A percentile compares a stretch with the other conserved stretches of the same genome.
Evolutionary conservation across 2,797 vertebrate genomes (phyloP).

Genomic region (Rhadinocentrus ornatus): DNA sequence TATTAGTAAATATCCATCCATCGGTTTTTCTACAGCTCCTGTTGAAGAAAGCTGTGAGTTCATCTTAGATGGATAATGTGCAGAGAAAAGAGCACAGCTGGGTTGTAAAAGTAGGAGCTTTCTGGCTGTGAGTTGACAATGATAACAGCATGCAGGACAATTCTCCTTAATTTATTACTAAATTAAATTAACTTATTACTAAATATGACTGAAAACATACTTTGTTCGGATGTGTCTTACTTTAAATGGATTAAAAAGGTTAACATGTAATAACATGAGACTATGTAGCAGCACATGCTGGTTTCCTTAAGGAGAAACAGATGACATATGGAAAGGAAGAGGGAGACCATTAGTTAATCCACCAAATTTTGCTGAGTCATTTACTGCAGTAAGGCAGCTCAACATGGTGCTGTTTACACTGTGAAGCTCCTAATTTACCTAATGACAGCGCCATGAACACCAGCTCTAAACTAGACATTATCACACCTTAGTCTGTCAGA

Average conservation of each 20-base stretch:
- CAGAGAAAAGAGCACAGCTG: not conserved
- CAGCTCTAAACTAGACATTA: conserved; percentile 62
- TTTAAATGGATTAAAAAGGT: not conserved
- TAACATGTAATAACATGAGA: not conserved
- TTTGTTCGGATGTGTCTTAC: not conserved
- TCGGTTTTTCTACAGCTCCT: not conserved
- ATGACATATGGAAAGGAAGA: conserved; percentile 32
- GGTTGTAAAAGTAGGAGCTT: not conserved
- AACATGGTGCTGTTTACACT: conserved; percentile 57
- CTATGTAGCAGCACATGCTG: not conserved
- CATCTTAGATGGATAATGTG: not conserved
- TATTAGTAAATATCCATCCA: too few species aligned
- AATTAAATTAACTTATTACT: too few species aligned
- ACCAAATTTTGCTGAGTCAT: conserved; percentile 60
- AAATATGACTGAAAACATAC: too few species aligned
- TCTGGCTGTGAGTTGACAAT: not conserved
- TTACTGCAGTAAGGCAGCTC: conserved; percentile 36
- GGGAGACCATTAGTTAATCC: conserved; percentile 51
- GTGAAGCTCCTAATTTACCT: conserved; percentile 64
- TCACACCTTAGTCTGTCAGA: conserved; percentile 37
- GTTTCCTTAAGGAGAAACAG: conserved; percentile 19
- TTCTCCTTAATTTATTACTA: too few species aligned
- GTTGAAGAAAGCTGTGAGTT: not conserved
- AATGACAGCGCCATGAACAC: conserved; percentile 61
- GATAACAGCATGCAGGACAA: not conserved